Evolutionary conservation across 2,797 vertebrate genomes (phyloP).

Genomic region (Molothrus ater): DNA sequence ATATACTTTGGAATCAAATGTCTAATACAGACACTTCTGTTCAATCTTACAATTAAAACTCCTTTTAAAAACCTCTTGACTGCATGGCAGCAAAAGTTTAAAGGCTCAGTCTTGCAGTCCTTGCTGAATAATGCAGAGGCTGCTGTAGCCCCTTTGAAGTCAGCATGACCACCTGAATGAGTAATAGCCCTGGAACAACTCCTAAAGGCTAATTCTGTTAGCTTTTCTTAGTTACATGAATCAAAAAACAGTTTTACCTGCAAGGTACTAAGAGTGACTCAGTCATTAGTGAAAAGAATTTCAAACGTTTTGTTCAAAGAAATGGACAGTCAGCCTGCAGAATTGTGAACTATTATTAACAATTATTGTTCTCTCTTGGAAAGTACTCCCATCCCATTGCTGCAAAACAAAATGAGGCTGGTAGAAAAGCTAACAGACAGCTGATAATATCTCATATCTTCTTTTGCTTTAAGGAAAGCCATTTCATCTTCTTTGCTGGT

Average conservation of each 20-base stretch:
- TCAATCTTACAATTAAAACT: background rate
- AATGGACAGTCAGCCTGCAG: background rate
- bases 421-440: conserved; percentile 13
- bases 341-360: conserved; percentile 23
- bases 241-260: background rate
- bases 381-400: conserved; percentile 24
- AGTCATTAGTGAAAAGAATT: background rate
- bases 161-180: background rate
- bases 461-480: conserved; percentile 61
- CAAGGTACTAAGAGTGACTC: background rate
- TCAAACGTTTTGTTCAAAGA: conserved; percentile 15
- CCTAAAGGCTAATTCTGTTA: background rate
- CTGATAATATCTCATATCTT: conserved; percentile 61
- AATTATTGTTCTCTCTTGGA: conserved; percentile 39
- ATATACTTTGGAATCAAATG: background rate
- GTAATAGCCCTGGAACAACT: background rate
- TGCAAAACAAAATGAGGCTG: conserved; percentile 56
- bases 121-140: conserved; percentile 19
- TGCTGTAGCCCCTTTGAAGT: background rate
- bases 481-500: conserved; percentile 56
- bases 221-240: conserved; percentile 13
- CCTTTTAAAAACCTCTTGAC: background rate
- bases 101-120: background rate
- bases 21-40: background rate
- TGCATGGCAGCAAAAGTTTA: background rate